A percentile compares a stretch with the other conserved stretches of the same genome.
These are phyloP conservation scores for Sandelia bainsii DNA, from an alignment of 2,797 vertebrate genomes.

Conservation along the genomic window DNA sequence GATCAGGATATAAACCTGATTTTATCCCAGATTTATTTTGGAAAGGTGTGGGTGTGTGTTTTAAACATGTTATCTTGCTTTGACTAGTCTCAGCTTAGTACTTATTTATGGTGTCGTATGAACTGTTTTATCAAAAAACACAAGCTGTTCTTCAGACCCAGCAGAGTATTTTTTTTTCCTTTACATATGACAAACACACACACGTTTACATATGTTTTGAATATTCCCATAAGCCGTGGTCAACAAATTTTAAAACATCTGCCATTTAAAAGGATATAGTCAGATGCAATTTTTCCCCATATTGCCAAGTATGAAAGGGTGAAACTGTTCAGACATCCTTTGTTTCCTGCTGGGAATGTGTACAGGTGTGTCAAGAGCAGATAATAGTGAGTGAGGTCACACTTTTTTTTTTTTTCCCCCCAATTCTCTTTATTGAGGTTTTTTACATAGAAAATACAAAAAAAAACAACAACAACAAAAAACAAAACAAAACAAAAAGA, in stretches of 20 bases:
- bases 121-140: conserved; percentile 2
- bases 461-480: too few relatives aligned
- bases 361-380: conserved; percentile 53
- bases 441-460: too few relatives aligned
- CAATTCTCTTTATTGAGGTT: too few relatives aligned
- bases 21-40: neutral
- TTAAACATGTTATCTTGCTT: too few relatives aligned
- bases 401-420: too few relatives aligned
- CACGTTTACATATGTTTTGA: conserved; percentile 21
- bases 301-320: neutral
- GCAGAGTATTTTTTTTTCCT: neutral
- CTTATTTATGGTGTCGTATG: neutral
- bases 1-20: neutral
- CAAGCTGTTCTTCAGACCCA: neutral
- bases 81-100: neutral
- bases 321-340: neutral
- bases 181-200: neutral
- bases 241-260: neutral
- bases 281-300: neutral
- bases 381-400: conserved; percentile 18
- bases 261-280: neutral
- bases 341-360: conserved; percentile 46
- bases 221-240: neutral
- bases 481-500: too few relatives aligned
- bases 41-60: too few relatives aligned